Percentiles rank a stretch among this genome's conserved stretches.
Evolutionary conservation across 2,797 vertebrate genomes (phyloP).

Genomic region (Paratrypauchen microcephalus): DNA sequence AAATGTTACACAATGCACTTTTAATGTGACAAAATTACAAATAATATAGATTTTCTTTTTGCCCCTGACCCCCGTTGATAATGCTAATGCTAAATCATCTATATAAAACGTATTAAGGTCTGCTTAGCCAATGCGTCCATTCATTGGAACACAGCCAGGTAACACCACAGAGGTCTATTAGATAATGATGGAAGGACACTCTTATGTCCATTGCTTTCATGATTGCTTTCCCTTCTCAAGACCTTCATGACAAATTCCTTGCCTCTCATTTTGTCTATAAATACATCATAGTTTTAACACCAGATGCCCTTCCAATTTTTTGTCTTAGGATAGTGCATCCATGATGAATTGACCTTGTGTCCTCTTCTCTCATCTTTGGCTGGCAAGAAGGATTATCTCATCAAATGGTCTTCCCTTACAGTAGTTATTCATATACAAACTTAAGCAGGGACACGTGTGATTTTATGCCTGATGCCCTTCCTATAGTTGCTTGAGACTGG

Average conservation of each 20-base stretch:
- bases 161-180: background rate
- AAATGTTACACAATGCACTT: too few relatives aligned
- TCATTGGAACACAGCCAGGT: background rate
- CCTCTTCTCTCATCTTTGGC: background rate
- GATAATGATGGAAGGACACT: background rate
- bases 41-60: background rate
- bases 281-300: background rate
- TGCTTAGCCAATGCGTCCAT: background rate
- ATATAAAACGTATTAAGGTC: background rate
- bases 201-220: background rate
- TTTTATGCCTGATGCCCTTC: background rate
- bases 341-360: background rate
- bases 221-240: background rate
- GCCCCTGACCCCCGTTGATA: too few relatives aligned
- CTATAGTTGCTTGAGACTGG: background rate
- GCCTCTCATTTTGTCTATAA: background rate
- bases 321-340: background rate
- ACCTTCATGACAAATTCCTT: background rate
- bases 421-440: background rate
- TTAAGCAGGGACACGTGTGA: too few relatives aligned
- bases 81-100: background rate
- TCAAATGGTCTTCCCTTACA: background rate
- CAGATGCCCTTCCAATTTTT: background rate
- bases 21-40: background rate
- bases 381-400: background rate